These are phyloP conservation scores for Endotricha flammealis DNA, from an alignment of 2,888 invertebrate species.

Conservation along the genomic window DNA sequence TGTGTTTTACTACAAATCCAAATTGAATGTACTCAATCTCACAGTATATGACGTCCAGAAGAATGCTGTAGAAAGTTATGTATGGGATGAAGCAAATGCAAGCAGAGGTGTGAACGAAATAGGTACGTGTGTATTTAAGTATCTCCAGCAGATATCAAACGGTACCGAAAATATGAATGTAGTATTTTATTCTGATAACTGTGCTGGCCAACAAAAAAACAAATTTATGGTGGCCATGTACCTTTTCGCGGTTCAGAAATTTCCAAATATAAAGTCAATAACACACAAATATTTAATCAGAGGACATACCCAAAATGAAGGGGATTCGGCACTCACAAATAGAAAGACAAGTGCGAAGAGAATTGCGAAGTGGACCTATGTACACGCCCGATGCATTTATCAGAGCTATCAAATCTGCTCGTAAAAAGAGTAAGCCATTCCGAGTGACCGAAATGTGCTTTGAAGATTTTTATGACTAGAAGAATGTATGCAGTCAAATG, in stretches of 20 bases:
- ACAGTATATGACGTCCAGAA: conserved; percentile 30
- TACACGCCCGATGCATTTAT: conserved; percentile 20
- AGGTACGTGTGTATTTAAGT: conserved; percentile 34
- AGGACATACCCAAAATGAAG: conserved; percentile 25
- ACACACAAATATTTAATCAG: conserved; percentile 26
- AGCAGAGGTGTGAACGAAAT: conserved; percentile 36
- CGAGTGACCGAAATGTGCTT: too few species aligned
- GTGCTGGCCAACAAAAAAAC: conserved; percentile 30
- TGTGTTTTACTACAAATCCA: conserved; percentile 32
- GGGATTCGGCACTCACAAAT: conserved; percentile 23
- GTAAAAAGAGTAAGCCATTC: too few species aligned
- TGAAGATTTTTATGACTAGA: too few species aligned
- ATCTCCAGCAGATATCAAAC: conserved; percentile 23
- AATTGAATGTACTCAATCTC: conserved; percentile 30
- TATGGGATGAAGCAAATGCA: conserved; percentile 38
- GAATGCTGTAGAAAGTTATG: conserved; percentile 25
- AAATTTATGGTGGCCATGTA: conserved; percentile 24
- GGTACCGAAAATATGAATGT: conserved; percentile 18
- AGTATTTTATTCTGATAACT: conserved; percentile 35
- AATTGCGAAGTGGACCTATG: conserved; percentile 15
- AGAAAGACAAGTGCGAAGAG: conserved; percentile 16
- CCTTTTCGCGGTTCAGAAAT: conserved; percentile 14
- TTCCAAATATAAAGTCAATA: conserved; percentile 18
- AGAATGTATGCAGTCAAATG: too few species aligned
- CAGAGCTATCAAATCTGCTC: too few species aligned